Evolutionary conservation across 2,888 invertebrate genomes (phyloP), one percentile per base, ranked within the genome.

Genomic region (Callimorpha dominula): DNA sequence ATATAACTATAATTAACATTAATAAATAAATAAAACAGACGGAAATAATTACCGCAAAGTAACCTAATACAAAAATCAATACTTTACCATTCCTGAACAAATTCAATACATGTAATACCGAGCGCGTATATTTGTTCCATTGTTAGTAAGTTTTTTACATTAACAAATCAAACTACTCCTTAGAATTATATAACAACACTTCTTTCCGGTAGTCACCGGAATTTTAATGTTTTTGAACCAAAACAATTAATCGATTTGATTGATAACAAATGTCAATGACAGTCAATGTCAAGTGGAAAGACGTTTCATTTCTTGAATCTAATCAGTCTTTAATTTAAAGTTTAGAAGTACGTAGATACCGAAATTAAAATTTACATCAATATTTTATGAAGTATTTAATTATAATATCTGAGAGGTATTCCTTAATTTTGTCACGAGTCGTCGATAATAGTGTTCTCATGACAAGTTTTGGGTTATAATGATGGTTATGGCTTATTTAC

Each of bases 71-170:
- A 78, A 77, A 78, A 78, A 78, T 72, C 70, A 66, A 79, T 71
- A 78, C 72, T 76, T 62, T 87, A 94, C 94, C 93, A 90, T 54
- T 92, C 81, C 76, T 95, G 95, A 9, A 94, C 78, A 42, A 86
- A 81, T 81, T 93, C 88, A 17, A 94, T 94, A 65, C 88, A 87
- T 6, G 86, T 75, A 0, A 95, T 86, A 5, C 94, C 95, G 14
- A 94, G 77, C 0, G 92, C 94, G 87, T 94, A 92, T 0, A 95
- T 62, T 64, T 89, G 91, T 76, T 95, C 94, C 94, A 94, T 94
- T 5, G 17, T 72, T 65, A 60, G 14, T 6, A 6, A 60, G 20
- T 46, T 20, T 6, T 46, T 46, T 6, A 14, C 50, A 54, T 20
- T 9, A 40, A 68, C 15, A 42, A 67, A 57, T 57, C 8, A 60